Conservation (phyloP, 2,113 vertebrate species). For the Caloenas nicobarica region DNA sequence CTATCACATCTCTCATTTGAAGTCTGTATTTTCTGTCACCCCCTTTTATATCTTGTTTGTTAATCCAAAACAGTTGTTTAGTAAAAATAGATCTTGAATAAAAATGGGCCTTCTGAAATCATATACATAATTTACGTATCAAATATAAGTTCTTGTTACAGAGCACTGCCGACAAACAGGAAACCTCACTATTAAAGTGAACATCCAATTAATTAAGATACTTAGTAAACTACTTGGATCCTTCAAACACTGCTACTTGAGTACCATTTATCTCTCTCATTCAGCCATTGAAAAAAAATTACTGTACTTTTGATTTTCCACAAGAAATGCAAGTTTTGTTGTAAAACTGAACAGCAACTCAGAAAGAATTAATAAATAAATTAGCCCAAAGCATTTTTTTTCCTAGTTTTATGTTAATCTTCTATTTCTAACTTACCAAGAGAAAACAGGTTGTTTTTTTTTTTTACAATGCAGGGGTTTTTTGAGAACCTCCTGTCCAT, state of each 20-base stretch:
- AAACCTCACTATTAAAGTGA: conserved; percentile 56
- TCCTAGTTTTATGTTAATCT: background rate
- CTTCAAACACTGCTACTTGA: conserved; percentile 61
- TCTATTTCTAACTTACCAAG: background rate
- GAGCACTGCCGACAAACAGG: conserved; percentile 50
- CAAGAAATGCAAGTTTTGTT: conserved; percentile 33
- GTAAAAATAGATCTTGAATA: conserved; percentile 33
- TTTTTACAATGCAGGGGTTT: background rate
- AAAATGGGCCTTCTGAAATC: conserved; percentile 25
- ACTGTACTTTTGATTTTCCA: conserved; percentile 5
- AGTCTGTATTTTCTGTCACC: conserved; percentile 8
- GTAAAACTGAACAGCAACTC: conserved; percentile 2
- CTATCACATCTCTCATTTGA: conserved; percentile 14
- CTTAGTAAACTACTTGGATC: conserved; percentile 59
- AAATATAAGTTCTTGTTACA: conserved; percentile 16
- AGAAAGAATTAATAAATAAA: conserved; percentile 17
- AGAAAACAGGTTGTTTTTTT: background rate
- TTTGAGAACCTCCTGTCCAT: conserved; percentile 5
- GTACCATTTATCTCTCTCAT: conserved; percentile 48
- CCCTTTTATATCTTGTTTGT: conserved; percentile 50
- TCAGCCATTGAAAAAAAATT: conserved; percentile 34
- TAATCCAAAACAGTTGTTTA: conserved; percentile 13
- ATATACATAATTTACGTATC: conserved; percentile 17
- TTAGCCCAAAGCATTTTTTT: background rate
- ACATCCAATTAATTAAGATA: conserved; percentile 69